Base-by-base conservation (phyloP, 2,797 vertebrate species). In the Clarias fuscus region DNA sequence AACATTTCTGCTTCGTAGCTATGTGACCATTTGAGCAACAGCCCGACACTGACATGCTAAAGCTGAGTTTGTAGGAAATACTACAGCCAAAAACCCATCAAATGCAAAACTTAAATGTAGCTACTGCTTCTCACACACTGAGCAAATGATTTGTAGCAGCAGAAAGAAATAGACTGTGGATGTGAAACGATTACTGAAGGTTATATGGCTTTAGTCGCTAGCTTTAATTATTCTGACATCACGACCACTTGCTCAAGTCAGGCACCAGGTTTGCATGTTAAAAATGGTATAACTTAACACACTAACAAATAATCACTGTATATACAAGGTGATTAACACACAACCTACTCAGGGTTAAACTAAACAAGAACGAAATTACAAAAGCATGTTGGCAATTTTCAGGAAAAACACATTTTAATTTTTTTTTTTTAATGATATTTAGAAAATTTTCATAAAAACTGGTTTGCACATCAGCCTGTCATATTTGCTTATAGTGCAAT, bases 1-100 rank as follows among this genome's bases (percentile, higher is more conserved):
- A 40, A 56, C 3, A 7, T 10, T 40, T 58, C 5, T 11, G 56
- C n/a, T 65, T 30, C 3, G 58, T 37, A 61, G 37, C 62, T 83
- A 64, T 85, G 80, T 27, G 72, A 68, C 24, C 53, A 22, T 65
- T 77, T 59, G 30, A 85, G 58, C 10, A 78, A 11, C 33, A n/a
- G 37, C 37, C 78, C 4, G 24, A 17, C 7, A 20, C 78, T 7
- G 24, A 17, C 7, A 20, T 18, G 40, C 20, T 67, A 73, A n/a
- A 62, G 64, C 11, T 5, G 40, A 75, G 56, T 37, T 7, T 30
- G 53, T 73, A 5, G 33, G 59, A 78, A 37, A 67, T 61, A 40
- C 62, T 84, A 71, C 13, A 64, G 72, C 37, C 61, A 71, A n/a
- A 20, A 11, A 88, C 18, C 48, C 40, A 68, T 65, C 48, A 30